Evolutionary conservation across 2,797 vertebrate species (phyloP), one percentile per base, ranked within the genome.

Genomic region (Alcedo atthis): DNA sequence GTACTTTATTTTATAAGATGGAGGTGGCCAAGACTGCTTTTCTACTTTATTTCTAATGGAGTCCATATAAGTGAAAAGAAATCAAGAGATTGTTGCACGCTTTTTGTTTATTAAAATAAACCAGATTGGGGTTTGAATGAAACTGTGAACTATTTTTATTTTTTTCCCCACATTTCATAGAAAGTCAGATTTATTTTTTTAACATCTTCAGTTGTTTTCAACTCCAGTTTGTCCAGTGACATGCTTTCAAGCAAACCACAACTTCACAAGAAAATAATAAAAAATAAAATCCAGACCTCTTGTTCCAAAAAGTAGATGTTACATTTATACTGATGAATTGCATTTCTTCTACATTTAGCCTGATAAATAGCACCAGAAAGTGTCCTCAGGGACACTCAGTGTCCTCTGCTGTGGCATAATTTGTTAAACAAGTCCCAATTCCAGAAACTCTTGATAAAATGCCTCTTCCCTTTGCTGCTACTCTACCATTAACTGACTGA

Each of bases 371-470:
- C 15, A 79, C 12, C n/a, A 80, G 61, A 68, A 88, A 85, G 8
- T n/a, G 20, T 64, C 66, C 28, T 80, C 22, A 25, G n/a, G n/a
- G 35, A 67, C 37, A 40, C 14, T 40, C 37, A 40, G 14, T 40
- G 37, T 40, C 37, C 37, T 40, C 74, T 87, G 69, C 66, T 57
- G 43, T 58, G 57, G 62, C 48, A 90, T 69, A 63, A 24, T 55
- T 68, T 19, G 18, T 82, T 62, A 75, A 80, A 94, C 35, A 79
- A 66, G 33, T 70, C 37, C 8, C 49, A 25, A 64, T 88, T 90
- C 30, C 66, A 74, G 66, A 91, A 71, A 43, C 4, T 32, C 40
- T 79, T 79, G 40, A 81, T 66, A 75, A 90, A 88, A 83, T 11
- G 3, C 11, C 69, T 62, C 55, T 77, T 89, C 32, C 30, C 24